Evolutionary conservation across 2,888 invertebrate species (phyloP), one percentile per base, ranked within the genome.

Genomic region (Laspeyria flexula): DNA sequence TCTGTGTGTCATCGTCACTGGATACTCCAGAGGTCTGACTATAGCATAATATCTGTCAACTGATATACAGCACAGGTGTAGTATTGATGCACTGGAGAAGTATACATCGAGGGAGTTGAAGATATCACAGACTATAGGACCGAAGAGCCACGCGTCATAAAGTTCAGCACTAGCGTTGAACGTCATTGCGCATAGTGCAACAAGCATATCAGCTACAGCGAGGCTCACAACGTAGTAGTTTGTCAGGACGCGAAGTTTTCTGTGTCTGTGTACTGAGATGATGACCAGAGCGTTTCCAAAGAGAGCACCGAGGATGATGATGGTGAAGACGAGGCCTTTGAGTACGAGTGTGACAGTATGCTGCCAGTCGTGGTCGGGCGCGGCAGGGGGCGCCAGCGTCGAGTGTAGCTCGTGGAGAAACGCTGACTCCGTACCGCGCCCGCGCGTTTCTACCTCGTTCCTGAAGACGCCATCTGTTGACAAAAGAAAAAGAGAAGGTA

Each of bases 171-270:
- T 96, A 25, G 97, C 97, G 86, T 97, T 97, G 85, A 97, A 97
- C 53, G 97, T 97, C 97, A 97, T 97, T 66, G 97, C 97, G 79
- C 97, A 96, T 49, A 97, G 88, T 0, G 98, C 98, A 38, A 99
- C 98, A 58, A 98, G 92, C 92, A 98, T 96, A 79, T 99, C 99
- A 30, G 99, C 98, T 74, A 98, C 96, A 0, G 99, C 99, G 53
- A 99, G 88, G 43, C 97, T 98, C 71, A 99, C 98, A 64, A 99
- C 97, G 93, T 98, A 99, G 86, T 97, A 98, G 88, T 99, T 99
- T 42, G 98, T 98, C 78, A 98, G 96, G 60, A 97, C 97, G 38
- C 97, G 93, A 1, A 97, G 93, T 71, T 96, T 95, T 35, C 97
- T 93, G 81, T 97, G 96, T 37, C 96, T 93, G 65, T 96, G 95